Conservation (phyloP, 2,113 vertebrate species). For the Gracilinanus agilis region DNA sequence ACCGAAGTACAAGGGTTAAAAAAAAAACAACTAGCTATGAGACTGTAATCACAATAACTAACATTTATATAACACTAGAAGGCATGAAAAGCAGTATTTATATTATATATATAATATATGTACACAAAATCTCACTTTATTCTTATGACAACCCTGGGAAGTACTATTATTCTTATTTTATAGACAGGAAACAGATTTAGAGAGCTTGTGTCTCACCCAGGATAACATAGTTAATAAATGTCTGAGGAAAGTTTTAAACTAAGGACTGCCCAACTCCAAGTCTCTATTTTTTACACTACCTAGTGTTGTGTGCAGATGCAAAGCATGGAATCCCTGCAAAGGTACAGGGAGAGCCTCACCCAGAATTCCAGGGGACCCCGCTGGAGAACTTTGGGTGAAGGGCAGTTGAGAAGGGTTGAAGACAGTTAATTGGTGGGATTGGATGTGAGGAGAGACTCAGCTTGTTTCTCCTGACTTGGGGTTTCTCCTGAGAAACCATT, state of each 20-base stretch:
- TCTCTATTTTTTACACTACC: not conserved
- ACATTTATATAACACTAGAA: not conserved
- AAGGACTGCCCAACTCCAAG: not conserved
- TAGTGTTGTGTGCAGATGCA: no score
- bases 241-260: not conserved
- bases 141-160: not conserved
- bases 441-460: no score
- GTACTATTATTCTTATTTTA: not conserved
- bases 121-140: not conserved
- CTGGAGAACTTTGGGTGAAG: no score
- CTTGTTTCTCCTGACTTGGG: no score
- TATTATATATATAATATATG: not conserved
- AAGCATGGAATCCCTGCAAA: no score
- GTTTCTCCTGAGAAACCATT: no score
- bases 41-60: not conserved
- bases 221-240: not conserved
- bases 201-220: not conserved
- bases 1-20: no score
- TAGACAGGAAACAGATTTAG: not conserved
- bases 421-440: no score
- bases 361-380: no score
- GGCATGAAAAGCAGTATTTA: not conserved
- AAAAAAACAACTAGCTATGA: not conserved
- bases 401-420: no score
- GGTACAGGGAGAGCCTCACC: no score